Percentiles rank a stretch among this genome's conserved stretches.
phyloP scores from a whole-genome alignment of 2,888 invertebrate genomes.

The Orthosia gracilis region DNA sequence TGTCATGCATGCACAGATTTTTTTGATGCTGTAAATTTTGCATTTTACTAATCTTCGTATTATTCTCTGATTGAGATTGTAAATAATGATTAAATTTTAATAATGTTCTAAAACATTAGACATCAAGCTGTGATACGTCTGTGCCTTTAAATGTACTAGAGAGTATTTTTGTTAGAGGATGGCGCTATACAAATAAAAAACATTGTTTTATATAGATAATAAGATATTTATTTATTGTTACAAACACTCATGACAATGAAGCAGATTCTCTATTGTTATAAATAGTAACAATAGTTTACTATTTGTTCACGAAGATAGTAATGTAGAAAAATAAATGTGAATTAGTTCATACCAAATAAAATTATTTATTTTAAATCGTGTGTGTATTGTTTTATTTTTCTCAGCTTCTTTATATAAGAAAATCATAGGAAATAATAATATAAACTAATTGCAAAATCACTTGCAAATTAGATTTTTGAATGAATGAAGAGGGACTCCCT shows the following conservation, averaged over 20 bases:
- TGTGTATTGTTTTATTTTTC: constrained; percentile 39
- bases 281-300: constrained; percentile 56
- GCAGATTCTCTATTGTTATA: constrained; percentile 60
- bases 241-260: constrained; percentile 63
- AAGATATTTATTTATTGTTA: constrained; percentile 78
- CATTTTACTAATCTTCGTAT: constrained; percentile 60
- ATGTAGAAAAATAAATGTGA: constrained; percentile 67
- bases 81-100: constrained; percentile 75
- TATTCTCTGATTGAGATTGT: constrained; percentile 68
- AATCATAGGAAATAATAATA: not conserved
- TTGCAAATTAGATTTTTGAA: too few relatives aligned
- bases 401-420: not conserved
- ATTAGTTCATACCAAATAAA: constrained; percentile 81
- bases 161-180: constrained; percentile 77
- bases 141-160: constrained; percentile 86
- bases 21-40: constrained; percentile 61
- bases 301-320: constrained; percentile 54
- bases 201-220: constrained; percentile 70
- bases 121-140: constrained; percentile 90
- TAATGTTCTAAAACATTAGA: constrained; percentile 78
- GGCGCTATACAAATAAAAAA: constrained; percentile 82
- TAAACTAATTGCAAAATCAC: too few relatives aligned
- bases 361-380: constrained; percentile 75
- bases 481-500: too few relatives aligned
- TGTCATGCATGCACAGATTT: constrained; percentile 81